Percentiles rank a stretch among this genome's conserved stretches.
Evolutionary conservation across 2,888 invertebrate genomes (phyloP).

Genomic region (Meteorus colon): DNA sequence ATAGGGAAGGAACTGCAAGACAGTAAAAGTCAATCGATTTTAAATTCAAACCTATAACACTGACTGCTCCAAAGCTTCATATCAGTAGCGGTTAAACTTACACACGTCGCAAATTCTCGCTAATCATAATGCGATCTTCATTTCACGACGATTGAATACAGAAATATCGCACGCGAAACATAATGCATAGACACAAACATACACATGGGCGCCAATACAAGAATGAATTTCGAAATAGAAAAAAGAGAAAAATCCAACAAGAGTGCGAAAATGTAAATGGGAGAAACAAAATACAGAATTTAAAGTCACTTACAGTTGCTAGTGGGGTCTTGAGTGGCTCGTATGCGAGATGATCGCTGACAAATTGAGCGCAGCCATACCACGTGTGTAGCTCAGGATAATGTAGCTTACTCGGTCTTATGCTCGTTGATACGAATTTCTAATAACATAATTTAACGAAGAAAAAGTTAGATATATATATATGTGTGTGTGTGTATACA

Average conservation of each 20-base stretch:
- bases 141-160: not conserved
- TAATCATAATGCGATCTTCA: not conserved
- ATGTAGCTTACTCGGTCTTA: conserved; percentile 85
- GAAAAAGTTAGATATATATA: conserved; percentile 31
- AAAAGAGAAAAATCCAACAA: not conserved
- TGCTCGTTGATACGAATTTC: conserved; percentile 92
- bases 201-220: not conserved
- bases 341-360: conserved; percentile 85
- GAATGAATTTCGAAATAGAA: conserved; percentile 26
- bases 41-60: not conserved
- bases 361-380: conserved; percentile 83
- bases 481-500: not conserved
- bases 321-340: conserved; percentile 81
- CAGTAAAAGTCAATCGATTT: not conserved
- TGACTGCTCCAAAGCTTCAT: conserved; percentile 33
- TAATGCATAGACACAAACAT: not conserved
- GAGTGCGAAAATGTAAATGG: not conserved
- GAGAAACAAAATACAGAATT: conserved; percentile 20
- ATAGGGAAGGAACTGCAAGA: not conserved
- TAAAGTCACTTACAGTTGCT: conserved; percentile 79
- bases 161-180: conserved; percentile 1
- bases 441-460: conserved; percentile 67
- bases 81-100: conserved; percentile 33
- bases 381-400: conserved; percentile 82
- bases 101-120: conserved; percentile 4